phyloP scores from a whole-genome alignment of 1,140 invertebrate species.

The Aphidius ervi region DNA sequence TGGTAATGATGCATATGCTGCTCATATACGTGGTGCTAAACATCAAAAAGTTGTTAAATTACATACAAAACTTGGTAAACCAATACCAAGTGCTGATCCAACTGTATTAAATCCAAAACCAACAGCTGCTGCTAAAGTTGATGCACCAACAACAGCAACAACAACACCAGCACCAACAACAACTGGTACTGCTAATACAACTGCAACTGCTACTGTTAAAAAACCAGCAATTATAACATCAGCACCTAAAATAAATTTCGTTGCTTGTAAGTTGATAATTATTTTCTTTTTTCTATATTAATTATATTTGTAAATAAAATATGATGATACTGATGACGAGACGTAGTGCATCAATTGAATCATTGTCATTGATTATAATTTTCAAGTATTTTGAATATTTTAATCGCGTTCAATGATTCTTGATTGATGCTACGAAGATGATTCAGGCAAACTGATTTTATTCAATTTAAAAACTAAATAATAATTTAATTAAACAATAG shows the following conservation, averaged over 20 bases:
- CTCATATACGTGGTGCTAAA: slow-evolving; percentile 94
- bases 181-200: slow-evolving; percentile 76
- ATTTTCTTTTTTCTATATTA: slow-evolving; percentile 1
- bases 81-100: slow-evolving; percentile 93
- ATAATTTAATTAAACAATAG: too few species aligned
- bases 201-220: slow-evolving; percentile 48
- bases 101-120: slow-evolving; percentile 64
- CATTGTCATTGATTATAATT: too few species aligned
- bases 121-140: slow-evolving; percentile 39
- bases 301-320: not conserved
- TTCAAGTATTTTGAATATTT: slow-evolving; percentile 1
- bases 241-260: slow-evolving; percentile 86
- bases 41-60: slow-evolving; percentile 97
- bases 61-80: slow-evolving; percentile 95
- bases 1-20: slow-evolving; percentile 94
- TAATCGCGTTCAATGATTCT: not conserved
- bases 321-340: not conserved
- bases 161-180: slow-evolving; percentile 88
- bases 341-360: too few species aligned
- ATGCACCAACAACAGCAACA: slow-evolving; percentile 55
- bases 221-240: slow-evolving; percentile 60
- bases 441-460: slow-evolving; percentile 7
- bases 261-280: slow-evolving; percentile 59
- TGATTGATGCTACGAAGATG: not conserved
- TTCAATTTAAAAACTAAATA: not conserved